phyloP scores from a whole-genome alignment of 2,113 vertebrate species.

The Ceratotherium simum region DNA sequence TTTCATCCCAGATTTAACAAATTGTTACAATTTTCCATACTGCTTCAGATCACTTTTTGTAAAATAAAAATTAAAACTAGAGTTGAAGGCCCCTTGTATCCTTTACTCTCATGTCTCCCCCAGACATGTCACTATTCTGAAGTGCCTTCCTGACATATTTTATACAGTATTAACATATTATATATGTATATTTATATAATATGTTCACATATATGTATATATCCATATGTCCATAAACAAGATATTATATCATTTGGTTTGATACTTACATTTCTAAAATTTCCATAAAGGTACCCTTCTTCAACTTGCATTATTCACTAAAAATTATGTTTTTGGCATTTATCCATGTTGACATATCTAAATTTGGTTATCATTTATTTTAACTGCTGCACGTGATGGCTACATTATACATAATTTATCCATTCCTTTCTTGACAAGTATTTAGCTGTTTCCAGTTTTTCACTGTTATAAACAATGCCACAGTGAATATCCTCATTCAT shows the following conservation, averaged over 20 bases:
- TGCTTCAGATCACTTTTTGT: neutral
- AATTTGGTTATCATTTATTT: conserved; percentile 7
- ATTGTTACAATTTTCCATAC: neutral
- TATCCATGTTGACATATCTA: neutral
- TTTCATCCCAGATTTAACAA: neutral
- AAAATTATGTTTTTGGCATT: neutral
- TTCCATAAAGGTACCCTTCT: neutral
- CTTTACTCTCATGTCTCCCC: neutral
- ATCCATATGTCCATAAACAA: neutral
- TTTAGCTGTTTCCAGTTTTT: neutral
- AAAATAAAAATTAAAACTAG: neutral
- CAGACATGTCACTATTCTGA: neutral
- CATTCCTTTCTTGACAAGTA: neutral
- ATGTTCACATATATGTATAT: neutral
- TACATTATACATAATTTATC: neutral
- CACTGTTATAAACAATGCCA: neutral
- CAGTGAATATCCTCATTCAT: neutral
- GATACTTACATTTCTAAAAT: neutral
- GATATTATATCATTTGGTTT: neutral
- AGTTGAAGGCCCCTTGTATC: neutral
- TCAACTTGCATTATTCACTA: neutral
- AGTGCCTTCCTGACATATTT: neutral
- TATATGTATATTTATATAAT: neutral
- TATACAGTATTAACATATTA: neutral
- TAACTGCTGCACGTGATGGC: neutral